Evolutionary conservation across 1,140 invertebrate species (phyloP), one percentile per base, ranked within the genome.

Genomic region (Heliconius congener): DNA sequence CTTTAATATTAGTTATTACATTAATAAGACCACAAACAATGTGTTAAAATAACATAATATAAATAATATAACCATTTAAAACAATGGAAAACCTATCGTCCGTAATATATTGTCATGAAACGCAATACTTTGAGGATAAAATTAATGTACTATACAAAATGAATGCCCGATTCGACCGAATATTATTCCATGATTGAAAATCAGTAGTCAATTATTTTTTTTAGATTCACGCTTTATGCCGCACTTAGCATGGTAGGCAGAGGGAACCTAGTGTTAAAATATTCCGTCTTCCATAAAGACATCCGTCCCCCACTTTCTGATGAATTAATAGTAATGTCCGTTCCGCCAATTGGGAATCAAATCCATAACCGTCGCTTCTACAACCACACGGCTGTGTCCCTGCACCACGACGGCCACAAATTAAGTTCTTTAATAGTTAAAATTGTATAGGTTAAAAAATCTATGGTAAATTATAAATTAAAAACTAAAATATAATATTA

Each of bases 101-200:
- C 60, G 23, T 66, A 66, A 27, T 27, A 30, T 66, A 66, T 30
- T 66, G 60, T 30, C 60, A 30, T 66, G 60, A 66, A 66, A 66
- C 4, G 1, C 27, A 66, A 30, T 66, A 66, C 13, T 30, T 66
- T 66, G 60, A 66, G 60, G 60, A 1, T 30, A 66, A 66, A 66
- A 16, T 66, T 66, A 66, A 66, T 66, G 60, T 66, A 66, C 23
- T 27, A 30, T 66, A 30, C 60, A 66, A 66, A 66, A 66, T 30
- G 1, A 66, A 66, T 66, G 4, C 11, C 27, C 1, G 27, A 30
- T 27, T 30, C 23, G 3, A 16, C 23, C 23, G 27, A 66, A 30
- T 66, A 16, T 66, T 66, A 16, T 30, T 52, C 0, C 6, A 52
- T 52, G 18, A 52, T 52, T 52, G 19, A 23, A 57, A n/a, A 23